These are phyloP conservation scores for Oreocharis arfaki DNA, from an alignment of 2,113 vertebrate genomes.

Conservation along the genomic window DNA sequence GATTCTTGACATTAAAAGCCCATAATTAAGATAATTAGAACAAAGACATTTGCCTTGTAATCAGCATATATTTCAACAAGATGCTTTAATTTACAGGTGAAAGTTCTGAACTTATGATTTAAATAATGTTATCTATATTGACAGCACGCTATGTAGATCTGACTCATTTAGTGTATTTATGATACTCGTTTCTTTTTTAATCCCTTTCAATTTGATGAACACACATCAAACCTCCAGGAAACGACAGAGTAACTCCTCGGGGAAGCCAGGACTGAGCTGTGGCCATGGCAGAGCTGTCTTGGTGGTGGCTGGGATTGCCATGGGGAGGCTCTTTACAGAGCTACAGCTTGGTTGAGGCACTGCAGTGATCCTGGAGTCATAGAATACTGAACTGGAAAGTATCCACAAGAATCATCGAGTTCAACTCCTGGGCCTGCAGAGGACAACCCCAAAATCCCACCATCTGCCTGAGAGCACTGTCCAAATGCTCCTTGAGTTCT, in stretches of 20 bases:
- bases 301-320: background rate
- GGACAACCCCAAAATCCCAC: background rate
- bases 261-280: background rate
- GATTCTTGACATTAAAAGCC: conserved; percentile 16
- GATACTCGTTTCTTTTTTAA: background rate
- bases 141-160: background rate
- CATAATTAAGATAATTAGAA: conserved; percentile 45
- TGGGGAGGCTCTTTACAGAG: background rate
- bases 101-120: background rate
- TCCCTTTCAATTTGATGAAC: background rate
- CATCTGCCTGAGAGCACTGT: background rate
- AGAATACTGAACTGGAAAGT: background rate
- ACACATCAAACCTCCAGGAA: background rate
- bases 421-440: background rate
- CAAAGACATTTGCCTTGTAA: conserved; percentile 46
- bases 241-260: background rate
- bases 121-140: background rate
- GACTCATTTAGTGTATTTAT: background rate
- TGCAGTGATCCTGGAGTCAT: background rate
- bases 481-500: background rate
- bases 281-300: background rate
- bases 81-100: background rate
- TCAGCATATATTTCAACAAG: conserved; percentile 1
- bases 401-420: too few relatives aligned
- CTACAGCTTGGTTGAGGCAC: background rate